These are phyloP conservation scores for Eubasilissa regina DNA, from an alignment of 1,140 invertebrate genomes.

Conservation along the genomic window DNA sequence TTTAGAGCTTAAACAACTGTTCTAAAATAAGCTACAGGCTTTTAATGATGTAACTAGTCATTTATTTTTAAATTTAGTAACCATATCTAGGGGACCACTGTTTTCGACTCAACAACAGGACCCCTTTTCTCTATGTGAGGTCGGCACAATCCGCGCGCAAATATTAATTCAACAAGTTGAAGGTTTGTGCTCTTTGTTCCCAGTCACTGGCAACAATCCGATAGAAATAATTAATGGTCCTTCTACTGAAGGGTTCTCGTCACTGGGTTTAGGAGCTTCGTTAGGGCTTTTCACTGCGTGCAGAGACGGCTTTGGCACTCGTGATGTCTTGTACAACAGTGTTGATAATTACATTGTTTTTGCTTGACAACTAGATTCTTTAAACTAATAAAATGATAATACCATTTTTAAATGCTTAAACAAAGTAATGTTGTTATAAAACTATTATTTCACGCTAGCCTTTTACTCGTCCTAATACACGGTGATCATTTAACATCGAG, in stretches of 20 bases:
- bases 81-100: background rate
- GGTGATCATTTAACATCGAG: no score
- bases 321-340: background rate
- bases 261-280: conserved; percentile 38
- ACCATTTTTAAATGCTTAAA: no score
- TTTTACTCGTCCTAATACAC: no score
- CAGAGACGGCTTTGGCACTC: background rate
- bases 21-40: no score
- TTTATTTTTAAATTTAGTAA: background rate
- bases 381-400: background rate
- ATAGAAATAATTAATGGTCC: conserved; percentile 59
- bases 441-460: no score
- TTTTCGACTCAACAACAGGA: background rate
- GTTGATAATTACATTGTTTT: no score
- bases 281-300: conserved; percentile 38
- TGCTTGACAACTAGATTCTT: background rate
- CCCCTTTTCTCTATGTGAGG: background rate
- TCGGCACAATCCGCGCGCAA: conserved; percentile 34
- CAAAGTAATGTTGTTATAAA: no score
- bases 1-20: background rate
- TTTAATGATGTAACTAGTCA: background rate
- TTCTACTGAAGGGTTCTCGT: conserved; percentile 50
- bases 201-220: conserved; percentile 47
- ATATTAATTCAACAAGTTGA: conserved; percentile 60
- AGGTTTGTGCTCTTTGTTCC: conserved; percentile 52